These are phyloP conservation scores for Redunca redunca DNA, from an alignment of 2,113 vertebrate genomes.

Conservation along the genomic window DNA sequence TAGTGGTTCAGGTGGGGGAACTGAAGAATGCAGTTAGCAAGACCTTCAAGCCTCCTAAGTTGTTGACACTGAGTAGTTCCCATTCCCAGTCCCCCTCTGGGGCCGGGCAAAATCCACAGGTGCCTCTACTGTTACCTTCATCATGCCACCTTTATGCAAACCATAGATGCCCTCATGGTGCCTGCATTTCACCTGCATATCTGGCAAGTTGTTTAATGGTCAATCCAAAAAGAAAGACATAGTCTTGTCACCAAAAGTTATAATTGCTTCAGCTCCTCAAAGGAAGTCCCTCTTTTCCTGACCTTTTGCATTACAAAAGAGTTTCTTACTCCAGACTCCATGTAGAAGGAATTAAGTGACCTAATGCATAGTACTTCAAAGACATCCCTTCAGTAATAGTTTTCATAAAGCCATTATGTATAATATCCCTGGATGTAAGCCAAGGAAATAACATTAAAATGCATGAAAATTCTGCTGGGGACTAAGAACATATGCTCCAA, in stretches of 20 bases:
- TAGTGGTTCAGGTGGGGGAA: accelerated
- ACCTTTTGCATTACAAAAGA: background rate
- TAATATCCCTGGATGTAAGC: conserved; percentile 57
- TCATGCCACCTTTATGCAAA: background rate
- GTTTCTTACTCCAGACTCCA: background rate
- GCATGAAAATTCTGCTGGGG: conserved; percentile 58
- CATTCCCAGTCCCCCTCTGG: background rate
- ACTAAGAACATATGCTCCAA: conserved; percentile 70
- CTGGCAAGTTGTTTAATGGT: background rate
- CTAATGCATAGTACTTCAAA: conserved; percentile 40
- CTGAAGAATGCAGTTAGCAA: background rate
- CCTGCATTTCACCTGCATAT: accelerated
- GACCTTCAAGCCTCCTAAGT: background rate
- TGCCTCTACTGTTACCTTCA: background rate
- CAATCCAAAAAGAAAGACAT: background rate
- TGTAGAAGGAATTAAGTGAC: background rate
- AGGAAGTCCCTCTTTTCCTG: background rate
- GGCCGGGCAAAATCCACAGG: background rate
- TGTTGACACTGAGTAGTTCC: no score
- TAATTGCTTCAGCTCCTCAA: background rate
- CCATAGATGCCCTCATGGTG: no score
- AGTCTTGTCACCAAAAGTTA: background rate
- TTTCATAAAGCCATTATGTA: conserved; percentile 59
- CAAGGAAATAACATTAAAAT: conserved; percentile 69
- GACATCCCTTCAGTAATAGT: conserved; percentile 2